Base-by-base conservation (phyloP, 2,113 vertebrate species). In the Vicugna pacos region DNA sequence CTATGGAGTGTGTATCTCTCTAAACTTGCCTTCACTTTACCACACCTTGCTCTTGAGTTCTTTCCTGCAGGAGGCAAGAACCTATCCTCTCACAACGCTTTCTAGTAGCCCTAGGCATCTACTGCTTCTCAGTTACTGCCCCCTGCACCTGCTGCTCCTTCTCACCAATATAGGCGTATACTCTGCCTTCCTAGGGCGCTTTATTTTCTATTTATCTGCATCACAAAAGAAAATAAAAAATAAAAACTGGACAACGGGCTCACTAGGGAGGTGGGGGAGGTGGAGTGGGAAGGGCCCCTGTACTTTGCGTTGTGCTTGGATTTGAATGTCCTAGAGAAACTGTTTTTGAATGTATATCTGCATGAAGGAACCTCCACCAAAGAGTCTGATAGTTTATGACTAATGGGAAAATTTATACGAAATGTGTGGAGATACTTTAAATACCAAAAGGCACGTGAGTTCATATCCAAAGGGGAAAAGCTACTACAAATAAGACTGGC, bases 251-350 rank as follows among this genome's bases (percentile, higher is more conserved):
- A 92, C 56, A 6, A 1, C 3, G 69, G 10, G 4, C 7, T n/a
- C 6, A 3, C 5, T 17, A 2, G 24, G 16, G 3, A 6, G 17
- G 3, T 64, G 13, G 46, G 8, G 12, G 14, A 19, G 12, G 28
- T 30, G 20, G 3, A n/a, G 46, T 4, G 16, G 3, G 38, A 46
- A 28, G 60, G 56, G 32, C 8, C 13, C 26, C 30, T 65, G 6
- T 67, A 65, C 3, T 17, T 65, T 46, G 4, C 22, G 75, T 12
- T 48, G 11, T 62, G 30, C 75, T 62, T 75, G 14, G 26, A 69
- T 42, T 56, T 82, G 8, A 67, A 80, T 58, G n/a, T 64, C 38
- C 5, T 80, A 60, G 46, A 80, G 24, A 5, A 72, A 28, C 3
- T 16, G 72, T 42, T 50, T 65, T 7, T 28, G 1, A 73, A 64